Evolutionary conservation across 2,797 vertebrate genomes (phyloP).

Genomic region (Babyrousa celebensis): DNA sequence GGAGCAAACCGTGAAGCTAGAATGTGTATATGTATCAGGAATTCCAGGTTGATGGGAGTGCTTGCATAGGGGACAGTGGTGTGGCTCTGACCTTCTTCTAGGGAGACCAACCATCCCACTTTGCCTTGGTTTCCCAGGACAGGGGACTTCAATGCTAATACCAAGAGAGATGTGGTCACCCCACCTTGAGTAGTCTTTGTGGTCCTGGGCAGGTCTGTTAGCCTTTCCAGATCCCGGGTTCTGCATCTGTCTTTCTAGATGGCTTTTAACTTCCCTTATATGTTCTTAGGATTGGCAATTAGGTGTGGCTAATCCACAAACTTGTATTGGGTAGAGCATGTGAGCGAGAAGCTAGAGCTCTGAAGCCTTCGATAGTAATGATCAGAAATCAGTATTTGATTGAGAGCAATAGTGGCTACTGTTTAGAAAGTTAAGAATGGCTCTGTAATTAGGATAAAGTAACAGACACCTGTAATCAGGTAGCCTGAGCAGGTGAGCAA

Average conservation of each 20-base stretch:
- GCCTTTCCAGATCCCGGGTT: background rate
- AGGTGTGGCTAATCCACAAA: background rate
- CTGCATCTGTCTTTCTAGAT: background rate
- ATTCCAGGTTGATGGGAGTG: background rate
- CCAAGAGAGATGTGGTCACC: background rate
- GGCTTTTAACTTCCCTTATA: background rate
- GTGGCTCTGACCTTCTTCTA: background rate
- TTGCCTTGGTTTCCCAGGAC: background rate
- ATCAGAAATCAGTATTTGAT: background rate
- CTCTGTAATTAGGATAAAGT: background rate
- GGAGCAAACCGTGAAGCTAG: background rate
- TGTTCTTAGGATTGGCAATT: background rate
- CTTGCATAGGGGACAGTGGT: background rate
- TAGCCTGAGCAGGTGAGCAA: background rate
- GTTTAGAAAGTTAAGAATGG: background rate
- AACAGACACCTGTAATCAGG: background rate
- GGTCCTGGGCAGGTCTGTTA: background rate
- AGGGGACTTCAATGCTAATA: background rate
- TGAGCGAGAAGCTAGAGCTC: background rate
- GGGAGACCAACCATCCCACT: fast-evolving
- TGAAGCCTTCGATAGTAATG: background rate
- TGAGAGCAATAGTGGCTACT: background rate
- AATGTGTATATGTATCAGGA: background rate
- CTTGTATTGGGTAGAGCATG: background rate
- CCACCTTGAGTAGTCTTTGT: background rate